A percentile compares a stretch with the other conserved stretches of the same genome.
phyloP scores from a whole-genome alignment of 2,888 invertebrate genomes.

The Agrochola lychnidis region DNA sequence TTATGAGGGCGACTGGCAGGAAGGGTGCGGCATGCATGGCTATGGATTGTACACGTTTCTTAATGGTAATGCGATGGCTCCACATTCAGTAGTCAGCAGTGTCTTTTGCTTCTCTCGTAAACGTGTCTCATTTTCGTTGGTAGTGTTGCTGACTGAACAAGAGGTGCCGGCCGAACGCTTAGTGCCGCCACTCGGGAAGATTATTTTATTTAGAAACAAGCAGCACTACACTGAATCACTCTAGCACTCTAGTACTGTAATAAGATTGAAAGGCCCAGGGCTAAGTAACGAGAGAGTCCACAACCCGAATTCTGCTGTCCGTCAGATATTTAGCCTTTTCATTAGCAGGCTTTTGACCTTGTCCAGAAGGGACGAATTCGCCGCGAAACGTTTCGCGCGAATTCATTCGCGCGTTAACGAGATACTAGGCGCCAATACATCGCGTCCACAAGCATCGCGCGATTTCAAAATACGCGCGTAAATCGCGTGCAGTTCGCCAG shows the following conservation, averaged over 20 bases:
- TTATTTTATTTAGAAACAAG: not conserved
- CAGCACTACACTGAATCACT: not conserved
- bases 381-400: no score
- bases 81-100: not conserved
- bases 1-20: slow-evolving; percentile 13
- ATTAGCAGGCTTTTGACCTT: not conserved
- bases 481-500: no score
- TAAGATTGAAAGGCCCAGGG: not conserved
- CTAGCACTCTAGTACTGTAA: not conserved
- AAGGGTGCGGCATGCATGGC: slow-evolving; percentile 24
- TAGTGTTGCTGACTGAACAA: not conserved
- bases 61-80: slow-evolving; percentile 6
- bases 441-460: no score
- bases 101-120: not conserved
- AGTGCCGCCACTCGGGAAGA: not conserved
- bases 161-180: not conserved
- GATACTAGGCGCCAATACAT: no score
- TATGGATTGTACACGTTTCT: slow-evolving; percentile 21
- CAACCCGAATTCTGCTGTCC: not conserved
- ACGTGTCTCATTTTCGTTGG: not conserved
- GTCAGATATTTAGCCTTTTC: not conserved
- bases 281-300: not conserved
- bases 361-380: no score
- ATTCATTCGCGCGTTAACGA: no score
- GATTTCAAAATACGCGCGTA: no score